Conservation (phyloP, 92 coral and sea anemone species). For the Porites lobata region DNA sequence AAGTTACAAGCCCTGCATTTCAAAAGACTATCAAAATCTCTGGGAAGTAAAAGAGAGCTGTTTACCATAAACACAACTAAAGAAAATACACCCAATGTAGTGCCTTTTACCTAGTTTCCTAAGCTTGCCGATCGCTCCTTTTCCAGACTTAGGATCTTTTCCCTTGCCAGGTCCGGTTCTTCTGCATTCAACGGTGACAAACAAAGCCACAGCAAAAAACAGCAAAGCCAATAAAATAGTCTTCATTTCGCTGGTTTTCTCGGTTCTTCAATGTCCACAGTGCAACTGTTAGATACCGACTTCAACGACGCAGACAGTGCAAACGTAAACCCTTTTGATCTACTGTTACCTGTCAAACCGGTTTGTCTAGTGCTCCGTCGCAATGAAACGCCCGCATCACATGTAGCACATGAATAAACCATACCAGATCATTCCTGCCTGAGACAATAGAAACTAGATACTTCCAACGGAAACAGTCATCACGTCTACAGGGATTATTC, state of each 20-base stretch:
- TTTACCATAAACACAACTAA: too few species aligned
- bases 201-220: constrained; percentile 8
- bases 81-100: too few species aligned
- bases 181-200: constrained; percentile 18
- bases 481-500: not conserved
- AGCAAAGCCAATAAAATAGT: constrained; percentile 6
- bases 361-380: not conserved
- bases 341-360: not conserved
- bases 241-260: constrained; percentile 5
- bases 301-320: not conserved
- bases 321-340: not conserved
- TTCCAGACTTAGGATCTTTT: not conserved
- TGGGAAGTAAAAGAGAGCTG: too few species aligned
- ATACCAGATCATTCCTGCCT: too few species aligned
- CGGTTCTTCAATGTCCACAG: not conserved
- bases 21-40: too few species aligned
- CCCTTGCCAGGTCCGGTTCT: not conserved
- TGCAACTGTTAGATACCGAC: not conserved
- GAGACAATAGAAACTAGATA: not conserved
- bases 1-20: too few species aligned
- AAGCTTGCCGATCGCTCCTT: not conserved
- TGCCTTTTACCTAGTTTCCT: not conserved
- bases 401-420: too few species aligned
- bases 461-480: not conserved
- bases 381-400: too few species aligned